Conservation (phyloP, 2,888 invertebrate genomes). For the Latheticus oryzae region DNA sequence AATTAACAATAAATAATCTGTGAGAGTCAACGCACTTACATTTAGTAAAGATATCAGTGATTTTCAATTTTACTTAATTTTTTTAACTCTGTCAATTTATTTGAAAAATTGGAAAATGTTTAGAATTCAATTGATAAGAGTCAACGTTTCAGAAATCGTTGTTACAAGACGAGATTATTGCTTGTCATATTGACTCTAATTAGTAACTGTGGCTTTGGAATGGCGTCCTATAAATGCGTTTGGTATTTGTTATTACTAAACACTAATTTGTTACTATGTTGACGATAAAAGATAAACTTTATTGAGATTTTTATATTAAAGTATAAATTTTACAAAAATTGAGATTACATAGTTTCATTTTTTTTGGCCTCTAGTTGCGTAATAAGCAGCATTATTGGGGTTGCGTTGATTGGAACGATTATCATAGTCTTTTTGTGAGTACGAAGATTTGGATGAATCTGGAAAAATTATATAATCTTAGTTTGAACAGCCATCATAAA, state of each 20-base stretch:
- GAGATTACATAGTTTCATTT: too few species aligned
- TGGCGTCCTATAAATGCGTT: constrained; percentile 31
- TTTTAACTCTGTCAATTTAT: too few species aligned
- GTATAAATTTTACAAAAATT: too few species aligned
- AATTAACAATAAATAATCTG: too few species aligned
- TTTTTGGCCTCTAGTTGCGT: constrained; percentile 22
- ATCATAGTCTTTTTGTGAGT: constrained; percentile 44
- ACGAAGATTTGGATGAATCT: neutral
- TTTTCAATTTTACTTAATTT: too few species aligned
- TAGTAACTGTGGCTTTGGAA: constrained; percentile 23
- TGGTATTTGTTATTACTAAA: constrained; percentile 24
- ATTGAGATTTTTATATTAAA: too few species aligned
- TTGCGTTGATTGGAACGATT: constrained; percentile 47
- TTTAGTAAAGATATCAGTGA: too few species aligned
- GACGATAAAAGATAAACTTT: too few species aligned
- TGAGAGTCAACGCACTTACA: too few species aligned
- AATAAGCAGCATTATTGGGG: constrained; percentile 46
- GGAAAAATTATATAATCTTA: too few species aligned
- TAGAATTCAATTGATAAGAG: constrained; percentile 28
- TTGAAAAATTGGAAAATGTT: too few species aligned
- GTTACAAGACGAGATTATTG: constrained; percentile 33
- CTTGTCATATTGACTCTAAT: constrained; percentile 38
- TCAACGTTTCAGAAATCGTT: constrained; percentile 16
- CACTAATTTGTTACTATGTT: neutral
- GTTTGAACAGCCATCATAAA: too few species aligned